Conservation (phyloP, 2,888 invertebrate genomes). For the Gymnosoma rotundatum region DNA sequence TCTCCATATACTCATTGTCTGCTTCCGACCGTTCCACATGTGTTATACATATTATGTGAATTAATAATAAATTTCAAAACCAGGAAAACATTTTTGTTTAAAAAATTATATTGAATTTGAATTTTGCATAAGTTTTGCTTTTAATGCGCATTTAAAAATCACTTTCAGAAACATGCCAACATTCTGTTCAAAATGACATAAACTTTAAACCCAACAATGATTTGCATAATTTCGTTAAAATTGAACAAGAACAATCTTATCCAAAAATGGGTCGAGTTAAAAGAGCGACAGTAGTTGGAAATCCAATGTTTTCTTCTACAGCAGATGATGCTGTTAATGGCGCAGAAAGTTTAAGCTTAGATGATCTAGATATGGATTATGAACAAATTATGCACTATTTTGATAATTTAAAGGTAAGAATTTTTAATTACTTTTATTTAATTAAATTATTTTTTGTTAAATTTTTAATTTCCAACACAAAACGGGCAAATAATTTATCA, state of each 20-base stretch:
- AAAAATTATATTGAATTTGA: too few species aligned
- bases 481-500: too few species aligned
- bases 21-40: too few species aligned
- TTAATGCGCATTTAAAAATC: background rate
- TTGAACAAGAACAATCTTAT: constrained; percentile 56
- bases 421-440: background rate
- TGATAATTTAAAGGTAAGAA: constrained; percentile 95
- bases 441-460: background rate
- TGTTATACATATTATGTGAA: too few species aligned
- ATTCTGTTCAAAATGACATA: constrained; percentile 9
- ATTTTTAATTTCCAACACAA: too few species aligned
- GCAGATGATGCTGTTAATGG: constrained; percentile 83
- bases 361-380: constrained; percentile 97
- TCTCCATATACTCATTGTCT: too few species aligned
- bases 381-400: constrained; percentile 99
- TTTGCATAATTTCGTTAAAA: constrained; percentile 50
- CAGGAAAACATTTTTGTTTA: too few species aligned
- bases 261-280: constrained; percentile 84
- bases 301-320: constrained; percentile 90
- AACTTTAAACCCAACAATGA: constrained; percentile 25
- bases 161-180: constrained; percentile 41
- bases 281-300: constrained; percentile 92
- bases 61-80: too few species aligned
- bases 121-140: background rate
- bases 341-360: constrained; percentile 87